Evolutionary conservation across 2,113 vertebrate species (phyloP).

Genomic region (Triplophysa siluroides): DNA sequence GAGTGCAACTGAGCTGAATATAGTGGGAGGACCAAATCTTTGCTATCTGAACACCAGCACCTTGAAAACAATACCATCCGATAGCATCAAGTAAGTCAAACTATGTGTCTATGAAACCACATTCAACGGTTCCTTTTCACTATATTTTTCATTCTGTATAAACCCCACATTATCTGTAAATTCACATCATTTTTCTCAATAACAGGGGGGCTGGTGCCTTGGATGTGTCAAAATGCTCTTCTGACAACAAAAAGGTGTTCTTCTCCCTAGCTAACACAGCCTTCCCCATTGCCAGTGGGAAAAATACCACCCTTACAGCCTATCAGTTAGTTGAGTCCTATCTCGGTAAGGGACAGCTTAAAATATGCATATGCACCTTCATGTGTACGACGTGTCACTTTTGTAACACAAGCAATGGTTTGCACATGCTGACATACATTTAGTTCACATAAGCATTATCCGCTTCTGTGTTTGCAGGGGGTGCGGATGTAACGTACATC

Average conservation of each 20-base stretch:
- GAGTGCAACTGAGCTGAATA: slow-evolving; percentile 44
- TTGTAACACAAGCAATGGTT: too few species aligned
- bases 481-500: slow-evolving; percentile 21
- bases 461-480: slow-evolving; percentile 16
- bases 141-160: too few species aligned
- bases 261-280: slow-evolving; percentile 65
- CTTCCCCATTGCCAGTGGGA: slow-evolving; percentile 53
- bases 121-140: too few species aligned
- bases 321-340: slow-evolving; percentile 65
- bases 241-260: slow-evolving; percentile 53
- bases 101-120: too few species aligned
- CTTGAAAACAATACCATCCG: slow-evolving; percentile 49
- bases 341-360: slow-evolving; percentile 64
- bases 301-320: background rate
- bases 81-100: slow-evolving; percentile 66
- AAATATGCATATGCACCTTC: background rate
- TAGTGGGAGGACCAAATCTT: slow-evolving; percentile 50
- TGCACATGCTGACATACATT: background rate
- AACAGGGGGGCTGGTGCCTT: slow-evolving; percentile 56
- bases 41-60: slow-evolving; percentile 60
- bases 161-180: background rate
- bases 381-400: too few species aligned
- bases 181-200: slow-evolving; percentile 11
- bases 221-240: slow-evolving; percentile 60
- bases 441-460: background rate